These are phyloP conservation scores for Yponomeuta evonymella DNA, from an alignment of 2,888 invertebrate genomes.

Conservation along the genomic window DNA sequence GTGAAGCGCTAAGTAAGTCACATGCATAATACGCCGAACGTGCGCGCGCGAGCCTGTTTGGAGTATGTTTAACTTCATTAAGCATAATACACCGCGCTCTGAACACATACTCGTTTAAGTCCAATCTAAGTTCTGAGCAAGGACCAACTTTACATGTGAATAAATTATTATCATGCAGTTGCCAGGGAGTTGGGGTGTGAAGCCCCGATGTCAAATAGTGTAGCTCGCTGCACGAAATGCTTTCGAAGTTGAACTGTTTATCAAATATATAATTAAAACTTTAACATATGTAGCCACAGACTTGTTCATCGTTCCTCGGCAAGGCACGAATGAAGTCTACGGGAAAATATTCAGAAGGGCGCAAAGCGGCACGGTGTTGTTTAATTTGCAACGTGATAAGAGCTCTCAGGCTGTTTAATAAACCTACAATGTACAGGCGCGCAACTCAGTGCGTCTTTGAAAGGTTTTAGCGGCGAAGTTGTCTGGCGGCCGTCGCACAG, in stretches of 20 bases:
- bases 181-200: slow-evolving; percentile 42
- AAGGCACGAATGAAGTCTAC: not conserved
- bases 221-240: slow-evolving; percentile 33
- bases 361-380: not conserved
- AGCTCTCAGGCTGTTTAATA: not conserved
- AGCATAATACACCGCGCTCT: slow-evolving; percentile 63
- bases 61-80: slow-evolving; percentile 59
- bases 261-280: not conserved
- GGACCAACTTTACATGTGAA: slow-evolving; percentile 68
- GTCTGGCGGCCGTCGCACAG: slow-evolving; percentile 12
- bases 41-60: slow-evolving; percentile 31
- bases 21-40: not conserved
- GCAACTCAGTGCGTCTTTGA: slow-evolving; percentile 3
- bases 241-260: slow-evolving; percentile 25
- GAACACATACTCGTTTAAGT: slow-evolving; percentile 72
- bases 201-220: slow-evolving; percentile 30
- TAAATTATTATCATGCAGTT: slow-evolving; percentile 70
- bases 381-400: slow-evolving; percentile 1
- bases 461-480: slow-evolving; percentile 8
- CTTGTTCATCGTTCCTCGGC: not conserved
- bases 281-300: slow-evolving; percentile 8
- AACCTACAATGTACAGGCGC: not conserved
- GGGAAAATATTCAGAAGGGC: not conserved
- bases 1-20: not conserved
- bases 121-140: slow-evolving; percentile 71